These are phyloP conservation scores for Drosophila ananassae DNA, from an alignment of 1,140 invertebrate species.

Conservation along the genomic window DNA sequence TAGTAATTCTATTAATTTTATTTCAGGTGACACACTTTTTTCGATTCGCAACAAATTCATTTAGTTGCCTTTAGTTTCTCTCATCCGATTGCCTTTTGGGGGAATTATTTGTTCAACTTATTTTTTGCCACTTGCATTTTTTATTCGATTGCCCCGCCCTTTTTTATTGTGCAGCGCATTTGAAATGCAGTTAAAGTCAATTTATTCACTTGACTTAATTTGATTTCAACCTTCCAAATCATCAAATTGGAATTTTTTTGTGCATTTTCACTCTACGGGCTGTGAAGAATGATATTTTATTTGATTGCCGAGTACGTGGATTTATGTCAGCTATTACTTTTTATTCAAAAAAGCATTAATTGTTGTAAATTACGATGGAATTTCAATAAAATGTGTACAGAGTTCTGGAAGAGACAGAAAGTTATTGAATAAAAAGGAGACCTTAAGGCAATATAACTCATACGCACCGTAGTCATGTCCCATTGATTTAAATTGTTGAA, in stretches of 20 bases:
- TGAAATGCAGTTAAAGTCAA: conserved; percentile 69
- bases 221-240: conserved; percentile 65
- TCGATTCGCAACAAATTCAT: conserved; percentile 8
- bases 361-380: background rate
- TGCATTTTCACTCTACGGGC: background rate
- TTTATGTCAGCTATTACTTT: background rate
- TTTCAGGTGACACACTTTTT: background rate
- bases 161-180: conserved; percentile 23
- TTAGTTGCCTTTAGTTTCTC: background rate
- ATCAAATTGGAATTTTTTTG: conserved; percentile 41
- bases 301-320: background rate
- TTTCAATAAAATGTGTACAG: background rate
- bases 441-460: conserved; percentile 18
- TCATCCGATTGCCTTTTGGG: background rate
- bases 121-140: conserved; percentile 24
- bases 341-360: background rate
- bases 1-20: background rate
- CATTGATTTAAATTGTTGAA: conserved; percentile 38
- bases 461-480: conserved; percentile 12
- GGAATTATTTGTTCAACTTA: conserved; percentile 30
- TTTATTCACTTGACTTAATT: conserved; percentile 80
- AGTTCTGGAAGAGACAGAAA: background rate
- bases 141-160: conserved; percentile 13
- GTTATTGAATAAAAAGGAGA: background rate
- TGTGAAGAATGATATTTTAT: background rate